Percentiles rank a stretch among this genome's conserved stretches.
These are phyloP conservation scores for Orestias chungarensis DNA, from an alignment of 2,797 vertebrate genomes.

Conservation along the genomic window DNA sequence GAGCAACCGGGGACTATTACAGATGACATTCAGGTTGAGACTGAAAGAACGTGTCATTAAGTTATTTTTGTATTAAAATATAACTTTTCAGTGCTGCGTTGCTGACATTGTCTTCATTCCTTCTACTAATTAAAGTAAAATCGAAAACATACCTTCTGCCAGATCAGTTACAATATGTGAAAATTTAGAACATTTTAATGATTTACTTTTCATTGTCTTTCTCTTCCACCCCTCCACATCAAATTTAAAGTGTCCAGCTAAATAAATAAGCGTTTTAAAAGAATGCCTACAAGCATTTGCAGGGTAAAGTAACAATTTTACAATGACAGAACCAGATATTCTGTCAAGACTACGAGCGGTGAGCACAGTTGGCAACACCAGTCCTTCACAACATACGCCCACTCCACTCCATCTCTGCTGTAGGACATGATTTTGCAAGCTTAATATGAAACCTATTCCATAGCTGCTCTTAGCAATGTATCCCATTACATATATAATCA, in stretches of 20 bases:
- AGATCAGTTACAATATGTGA: background rate
- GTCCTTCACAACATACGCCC: conserved; percentile 5
- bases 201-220: background rate
- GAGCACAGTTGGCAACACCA: conserved; percentile 20
- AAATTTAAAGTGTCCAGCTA: background rate
- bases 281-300: background rate
- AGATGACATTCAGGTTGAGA: background rate
- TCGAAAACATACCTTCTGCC: background rate
- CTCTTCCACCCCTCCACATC: background rate
- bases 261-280: background rate
- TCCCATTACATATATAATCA: conserved; percentile 67
- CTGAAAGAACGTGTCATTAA: background rate
- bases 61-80: background rate
- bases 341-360: conserved; percentile 9
- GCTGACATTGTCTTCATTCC: background rate
- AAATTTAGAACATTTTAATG: background rate
- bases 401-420: conserved; percentile 25
- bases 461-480: conserved; percentile 56
- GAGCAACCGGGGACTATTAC: background rate
- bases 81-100: background rate
- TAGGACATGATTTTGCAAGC: conserved; percentile 55
- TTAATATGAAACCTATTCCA: conserved; percentile 56
- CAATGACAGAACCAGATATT: background rate
- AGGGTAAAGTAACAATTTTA: background rate
- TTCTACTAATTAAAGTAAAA: background rate